These are phyloP conservation scores for Enteromius argenteus DNA, from an alignment of 2,797 vertebrate species.

Conservation along the genomic window DNA sequence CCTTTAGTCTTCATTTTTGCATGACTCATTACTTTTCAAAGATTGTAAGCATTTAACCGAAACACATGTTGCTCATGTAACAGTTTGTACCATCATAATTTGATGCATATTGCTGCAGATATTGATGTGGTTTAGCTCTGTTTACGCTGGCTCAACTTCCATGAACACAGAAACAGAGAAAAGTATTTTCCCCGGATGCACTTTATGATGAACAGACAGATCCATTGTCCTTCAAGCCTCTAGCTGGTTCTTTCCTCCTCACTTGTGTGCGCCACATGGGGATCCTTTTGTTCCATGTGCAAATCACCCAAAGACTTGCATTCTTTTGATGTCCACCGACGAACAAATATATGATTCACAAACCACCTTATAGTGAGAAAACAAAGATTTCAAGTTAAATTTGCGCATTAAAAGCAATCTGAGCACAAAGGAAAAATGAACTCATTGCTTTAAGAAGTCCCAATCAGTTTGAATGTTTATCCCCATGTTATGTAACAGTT, in stretches of 20 bases:
- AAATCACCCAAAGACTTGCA: not conserved
- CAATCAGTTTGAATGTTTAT: not conserved
- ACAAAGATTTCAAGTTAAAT: not conserved
- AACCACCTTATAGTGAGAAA: not conserved
- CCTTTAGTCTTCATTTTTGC: not conserved
- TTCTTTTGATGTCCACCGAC: constrained; percentile 19
- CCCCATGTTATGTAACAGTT: not conserved
- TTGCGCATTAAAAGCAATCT: not conserved
- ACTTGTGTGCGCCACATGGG: constrained; percentile 7
- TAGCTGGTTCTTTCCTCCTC: not conserved
- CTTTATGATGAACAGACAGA: constrained; percentile 10
- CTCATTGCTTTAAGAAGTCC: not conserved
- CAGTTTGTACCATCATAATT: not conserved
- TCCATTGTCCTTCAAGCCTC: not conserved
- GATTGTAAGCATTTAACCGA: not conserved
- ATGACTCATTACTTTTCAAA: not conserved
- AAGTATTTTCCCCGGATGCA: not conserved
- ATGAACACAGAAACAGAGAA: constrained; percentile 1
- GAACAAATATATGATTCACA: not conserved
- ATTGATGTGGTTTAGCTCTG: constrained; percentile 10
- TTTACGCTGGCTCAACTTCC: constrained; percentile 13
- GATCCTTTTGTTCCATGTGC: constrained; percentile 18
- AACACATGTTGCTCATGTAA: not conserved
- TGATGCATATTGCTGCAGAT: constrained; percentile 19
- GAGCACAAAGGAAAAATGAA: not conserved